Conservation (phyloP, 2,888 invertebrate species). For the Tetropium fuscum region DNA sequence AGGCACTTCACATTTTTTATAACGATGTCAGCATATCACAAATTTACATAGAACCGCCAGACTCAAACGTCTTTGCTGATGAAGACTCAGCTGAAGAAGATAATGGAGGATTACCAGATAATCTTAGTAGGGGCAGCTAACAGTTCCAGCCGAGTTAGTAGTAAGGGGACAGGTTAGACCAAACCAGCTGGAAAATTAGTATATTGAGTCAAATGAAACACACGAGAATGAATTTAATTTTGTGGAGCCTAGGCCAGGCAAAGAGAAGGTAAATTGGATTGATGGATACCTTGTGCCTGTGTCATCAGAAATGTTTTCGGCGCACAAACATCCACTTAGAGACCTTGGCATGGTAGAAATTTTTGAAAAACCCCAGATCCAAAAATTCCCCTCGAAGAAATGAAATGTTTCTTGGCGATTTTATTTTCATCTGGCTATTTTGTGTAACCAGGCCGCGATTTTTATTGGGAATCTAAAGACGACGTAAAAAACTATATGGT, state of each 20-base stretch:
- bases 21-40: not conserved
- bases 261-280: not conserved
- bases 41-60: not conserved
- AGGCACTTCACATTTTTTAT: not conserved
- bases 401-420: conserved; percentile 15
- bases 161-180: not conserved
- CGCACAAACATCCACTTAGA: too few species aligned
- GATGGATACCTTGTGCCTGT: not conserved
- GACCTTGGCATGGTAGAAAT: too few species aligned
- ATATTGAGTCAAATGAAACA: not conserved
- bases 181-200: not conserved
- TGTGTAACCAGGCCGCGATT: conserved; percentile 8
- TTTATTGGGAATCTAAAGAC: conserved; percentile 17
- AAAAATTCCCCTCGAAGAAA: conserved; percentile 14
- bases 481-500: conserved; percentile 29
- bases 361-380: conserved; percentile 11
- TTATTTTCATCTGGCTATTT: conserved; percentile 15
- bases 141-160: not conserved
- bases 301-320: too few species aligned
- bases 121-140: not conserved
- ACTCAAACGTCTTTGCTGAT: not conserved
- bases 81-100: not conserved
- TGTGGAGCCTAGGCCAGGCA: not conserved
- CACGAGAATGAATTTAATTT: too few species aligned
- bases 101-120: not conserved